phyloP scores from a whole-genome alignment of 2,113 vertebrate genomes.

The Crotalus horridus region DNA sequence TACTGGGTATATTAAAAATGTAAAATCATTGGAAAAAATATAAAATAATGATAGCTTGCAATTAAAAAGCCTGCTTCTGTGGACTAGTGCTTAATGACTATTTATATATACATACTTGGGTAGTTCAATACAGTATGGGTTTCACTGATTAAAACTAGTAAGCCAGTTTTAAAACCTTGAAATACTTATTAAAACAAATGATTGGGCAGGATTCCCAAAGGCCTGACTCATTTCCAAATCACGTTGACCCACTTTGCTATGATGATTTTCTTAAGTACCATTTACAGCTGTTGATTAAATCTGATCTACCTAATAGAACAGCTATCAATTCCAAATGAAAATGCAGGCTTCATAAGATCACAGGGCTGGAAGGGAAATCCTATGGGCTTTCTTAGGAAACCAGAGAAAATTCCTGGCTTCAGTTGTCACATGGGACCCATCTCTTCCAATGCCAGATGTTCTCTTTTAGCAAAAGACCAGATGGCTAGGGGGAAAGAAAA shows the following conservation, averaged over 20 bases:
- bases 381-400: constrained; percentile 1
- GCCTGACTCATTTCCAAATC: constrained; percentile 49
- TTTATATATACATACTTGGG: constrained; percentile 33
- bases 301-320: constrained; percentile 37
- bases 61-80: background rate
- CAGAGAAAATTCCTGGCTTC: background rate
- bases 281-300: constrained; percentile 35
- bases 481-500: background rate
- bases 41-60: constrained; percentile 10
- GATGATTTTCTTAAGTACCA: constrained; percentile 22
- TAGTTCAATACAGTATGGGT: constrained; percentile 50
- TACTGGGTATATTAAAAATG: background rate
- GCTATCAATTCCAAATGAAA: constrained; percentile 34
- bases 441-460: background rate
- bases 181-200: constrained; percentile 54
- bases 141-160: constrained; percentile 57
- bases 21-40: background rate
- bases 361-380: constrained; percentile 10
- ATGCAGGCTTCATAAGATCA: constrained; percentile 9
- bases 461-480: constrained; percentile 3
- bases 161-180: constrained; percentile 59
- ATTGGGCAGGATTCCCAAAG: constrained; percentile 44
- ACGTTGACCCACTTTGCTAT: constrained; percentile 50
- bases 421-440: background rate
- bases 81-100: constrained; percentile 44